Percentiles rank a stretch among this genome's conserved stretches.
Conservation (phyloP, 2,797 vertebrate species). For the Discoglossus pictus region DNA sequence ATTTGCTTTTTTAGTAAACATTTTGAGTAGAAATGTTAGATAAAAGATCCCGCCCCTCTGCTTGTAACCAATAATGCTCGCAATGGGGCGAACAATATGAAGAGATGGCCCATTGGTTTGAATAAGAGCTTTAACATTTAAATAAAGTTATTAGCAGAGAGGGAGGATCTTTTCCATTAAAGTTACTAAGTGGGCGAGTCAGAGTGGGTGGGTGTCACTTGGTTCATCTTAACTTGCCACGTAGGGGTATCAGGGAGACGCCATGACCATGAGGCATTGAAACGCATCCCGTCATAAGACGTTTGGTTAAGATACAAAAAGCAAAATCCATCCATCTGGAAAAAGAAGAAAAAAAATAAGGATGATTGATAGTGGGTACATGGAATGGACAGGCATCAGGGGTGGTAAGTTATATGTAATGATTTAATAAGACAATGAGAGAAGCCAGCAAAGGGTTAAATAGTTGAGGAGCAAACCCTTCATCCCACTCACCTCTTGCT, state of each 20-base stretch:
- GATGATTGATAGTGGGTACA: too few relatives aligned
- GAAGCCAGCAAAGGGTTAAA: not conserved
- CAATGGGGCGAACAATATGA: too few relatives aligned
- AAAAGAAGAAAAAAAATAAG: not conserved
- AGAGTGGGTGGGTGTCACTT: not conserved
- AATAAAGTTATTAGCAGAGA: too few relatives aligned
- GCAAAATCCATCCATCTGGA: slow-evolving; percentile 45
- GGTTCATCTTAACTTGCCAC: slow-evolving; percentile 11
- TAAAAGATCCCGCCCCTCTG: too few relatives aligned
- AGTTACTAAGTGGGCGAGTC: too few relatives aligned
- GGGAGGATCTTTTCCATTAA: too few relatives aligned
- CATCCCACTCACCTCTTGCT: not conserved
- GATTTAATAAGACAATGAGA: not conserved
- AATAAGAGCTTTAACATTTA: too few relatives aligned
- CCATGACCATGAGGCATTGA: slow-evolving; percentile 10
- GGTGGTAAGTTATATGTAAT: not conserved
- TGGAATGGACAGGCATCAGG: too few relatives aligned
- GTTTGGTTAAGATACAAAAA: slow-evolving; percentile 26
- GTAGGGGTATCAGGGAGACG: slow-evolving; percentile 21
- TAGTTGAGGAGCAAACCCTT: not conserved
- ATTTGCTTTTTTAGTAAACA: too few relatives aligned
- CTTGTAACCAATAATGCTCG: too few relatives aligned
- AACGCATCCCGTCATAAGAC: slow-evolving; percentile 38
- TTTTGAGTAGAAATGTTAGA: too few relatives aligned
- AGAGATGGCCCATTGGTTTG: too few relatives aligned